phyloP scores from a whole-genome alignment of 2,888 invertebrate species.

The Habroteleia sp. region DNA sequence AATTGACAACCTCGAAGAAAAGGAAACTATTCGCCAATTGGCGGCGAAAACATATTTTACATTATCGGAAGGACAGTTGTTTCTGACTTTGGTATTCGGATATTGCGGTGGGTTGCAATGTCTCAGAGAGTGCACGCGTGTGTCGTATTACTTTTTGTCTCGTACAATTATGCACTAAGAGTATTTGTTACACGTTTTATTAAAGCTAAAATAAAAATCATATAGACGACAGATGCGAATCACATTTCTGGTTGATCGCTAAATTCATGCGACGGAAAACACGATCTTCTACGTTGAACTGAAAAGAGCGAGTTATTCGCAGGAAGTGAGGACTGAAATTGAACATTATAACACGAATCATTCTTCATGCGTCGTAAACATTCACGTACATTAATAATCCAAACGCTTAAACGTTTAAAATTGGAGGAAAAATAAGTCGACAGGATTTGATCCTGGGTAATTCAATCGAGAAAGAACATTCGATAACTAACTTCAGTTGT shows the following conservation, averaged over 20 bases:
- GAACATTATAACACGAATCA: not conserved
- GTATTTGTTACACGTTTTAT: constrained; percentile 53
- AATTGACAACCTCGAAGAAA: constrained; percentile 33
- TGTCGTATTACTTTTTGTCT: constrained; percentile 44
- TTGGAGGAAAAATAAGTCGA: constrained; percentile 24
- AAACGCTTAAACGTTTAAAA: constrained; percentile 31
- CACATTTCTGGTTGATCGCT: constrained; percentile 38
- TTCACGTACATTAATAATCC: constrained; percentile 22
- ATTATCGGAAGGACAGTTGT: constrained; percentile 66
- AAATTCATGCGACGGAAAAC: too few relatives aligned
- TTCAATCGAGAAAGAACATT: constrained; percentile 1
- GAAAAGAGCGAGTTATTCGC: too few relatives aligned
- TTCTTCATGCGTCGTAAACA: not conserved
- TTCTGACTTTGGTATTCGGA: constrained; percentile 75
- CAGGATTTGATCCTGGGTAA: constrained; percentile 51
- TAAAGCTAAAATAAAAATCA: constrained; percentile 35
- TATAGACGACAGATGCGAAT: constrained; percentile 34
- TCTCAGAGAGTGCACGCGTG: constrained; percentile 38
- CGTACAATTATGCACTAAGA: constrained; percentile 66
- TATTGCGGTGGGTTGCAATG: constrained; percentile 74
- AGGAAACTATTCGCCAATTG: constrained; percentile 25
- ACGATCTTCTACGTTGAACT: too few relatives aligned
- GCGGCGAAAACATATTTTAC: constrained; percentile 68
- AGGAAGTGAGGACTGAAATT: constrained; percentile 10
- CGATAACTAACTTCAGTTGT: constrained; percentile 1